Percentiles rank a stretch among this genome's conserved stretches.
Conservation (phyloP, 2,797 vertebrate genomes). For the Staurois parvus region DNA sequence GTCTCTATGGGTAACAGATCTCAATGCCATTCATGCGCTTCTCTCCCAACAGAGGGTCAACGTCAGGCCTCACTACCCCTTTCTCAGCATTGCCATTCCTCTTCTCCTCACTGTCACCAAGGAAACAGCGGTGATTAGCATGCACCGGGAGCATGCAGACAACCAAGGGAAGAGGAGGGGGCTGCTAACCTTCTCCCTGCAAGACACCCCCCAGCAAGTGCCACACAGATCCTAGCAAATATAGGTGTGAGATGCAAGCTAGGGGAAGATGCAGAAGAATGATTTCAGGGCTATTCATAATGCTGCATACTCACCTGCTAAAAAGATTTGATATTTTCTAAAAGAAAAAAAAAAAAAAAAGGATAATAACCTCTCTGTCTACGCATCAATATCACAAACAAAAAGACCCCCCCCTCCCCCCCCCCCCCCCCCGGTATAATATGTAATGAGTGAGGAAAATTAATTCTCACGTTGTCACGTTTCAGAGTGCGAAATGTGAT, state of each 20-base stretch:
- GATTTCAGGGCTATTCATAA: background rate
- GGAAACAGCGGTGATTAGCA: conserved; percentile 61
- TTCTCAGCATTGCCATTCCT: conserved; percentile 35
- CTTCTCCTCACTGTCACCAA: conserved; percentile 52
- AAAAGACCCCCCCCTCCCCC: background rate
- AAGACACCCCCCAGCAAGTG: conserved; percentile 4
- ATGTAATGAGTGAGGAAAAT: conserved; percentile 9
- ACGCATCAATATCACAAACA: background rate
- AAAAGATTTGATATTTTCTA: background rate
- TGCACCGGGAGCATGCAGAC: conserved; percentile 54
- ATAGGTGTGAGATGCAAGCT: conserved; percentile 27
- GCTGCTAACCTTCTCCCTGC: conserved; percentile 43
- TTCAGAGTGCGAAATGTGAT: conserved; percentile 32
- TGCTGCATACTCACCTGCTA: conserved; percentile 3
- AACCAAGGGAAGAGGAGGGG: conserved; percentile 25
- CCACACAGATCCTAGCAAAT: conserved; percentile 18
- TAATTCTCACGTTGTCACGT: conserved; percentile 47
- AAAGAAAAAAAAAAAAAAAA: background rate
- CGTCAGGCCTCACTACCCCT: conserved; percentile 55
- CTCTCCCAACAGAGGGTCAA: conserved; percentile 44
- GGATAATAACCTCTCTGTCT: background rate
- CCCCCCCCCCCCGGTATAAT: background rate
- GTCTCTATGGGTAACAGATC: conserved; percentile 51
- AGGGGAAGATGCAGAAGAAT: background rate
- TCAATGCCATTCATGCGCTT: conserved; percentile 34